Evolutionary conservation across 2,113 vertebrate genomes (phyloP).

Genomic region (Aplodontia rufa): DNA sequence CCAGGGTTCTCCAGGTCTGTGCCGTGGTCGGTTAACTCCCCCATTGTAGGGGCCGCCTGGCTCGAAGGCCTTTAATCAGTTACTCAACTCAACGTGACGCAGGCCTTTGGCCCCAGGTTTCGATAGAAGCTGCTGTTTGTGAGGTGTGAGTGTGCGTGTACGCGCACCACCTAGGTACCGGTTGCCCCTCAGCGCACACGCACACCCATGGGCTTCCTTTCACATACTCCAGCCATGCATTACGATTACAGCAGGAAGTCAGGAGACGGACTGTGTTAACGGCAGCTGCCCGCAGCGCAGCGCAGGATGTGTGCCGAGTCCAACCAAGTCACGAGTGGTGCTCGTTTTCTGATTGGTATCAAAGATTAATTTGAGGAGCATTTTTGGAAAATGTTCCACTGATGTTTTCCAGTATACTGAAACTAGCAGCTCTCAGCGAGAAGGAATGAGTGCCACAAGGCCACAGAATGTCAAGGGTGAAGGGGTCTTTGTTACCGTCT

Average conservation of each 20-base stretch:
- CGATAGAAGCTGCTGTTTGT: not conserved
- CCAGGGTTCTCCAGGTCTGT: not conserved
- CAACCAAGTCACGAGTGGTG: not conserved
- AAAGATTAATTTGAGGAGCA: not conserved
- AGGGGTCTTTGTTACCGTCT: not conserved
- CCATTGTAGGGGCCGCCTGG: not conserved
- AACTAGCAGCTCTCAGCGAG: not conserved
- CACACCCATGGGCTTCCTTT: not conserved
- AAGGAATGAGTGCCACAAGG: not conserved
- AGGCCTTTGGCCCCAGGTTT: not conserved
- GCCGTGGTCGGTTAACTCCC: not conserved
- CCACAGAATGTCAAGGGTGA: not conserved
- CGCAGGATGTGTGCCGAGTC: not conserved
- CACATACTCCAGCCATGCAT: fast-evolving
- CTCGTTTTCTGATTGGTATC: not conserved
- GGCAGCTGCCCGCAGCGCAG: not conserved
- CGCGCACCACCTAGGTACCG: not conserved
- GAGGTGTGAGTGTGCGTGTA: not conserved
- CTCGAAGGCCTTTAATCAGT: not conserved
- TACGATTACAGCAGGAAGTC: not conserved
- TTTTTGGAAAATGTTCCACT: not conserved
- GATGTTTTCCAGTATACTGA: fast-evolving
- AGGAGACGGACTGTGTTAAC: not conserved
- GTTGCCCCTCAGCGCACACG: not conserved
- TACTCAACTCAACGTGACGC: not conserved